A percentile compares a stretch with the other conserved stretches of the same genome.
phyloP scores from a whole-genome alignment of 1,140 invertebrate genomes.

The Ooceraea biroi region DNA sequence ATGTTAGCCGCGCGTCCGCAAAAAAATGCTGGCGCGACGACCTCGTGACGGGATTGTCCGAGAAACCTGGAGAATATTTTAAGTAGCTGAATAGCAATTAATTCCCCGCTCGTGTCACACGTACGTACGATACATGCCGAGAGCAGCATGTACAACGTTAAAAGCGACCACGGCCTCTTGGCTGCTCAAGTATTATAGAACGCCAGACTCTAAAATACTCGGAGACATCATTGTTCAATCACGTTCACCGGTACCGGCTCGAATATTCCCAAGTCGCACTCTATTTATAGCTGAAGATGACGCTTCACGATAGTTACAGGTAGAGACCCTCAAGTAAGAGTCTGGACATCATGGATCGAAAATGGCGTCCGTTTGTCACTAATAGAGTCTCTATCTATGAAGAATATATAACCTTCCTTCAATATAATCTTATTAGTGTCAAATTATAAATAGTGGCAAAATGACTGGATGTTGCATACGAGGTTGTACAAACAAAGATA shows the following conservation, averaged over 20 bases:
- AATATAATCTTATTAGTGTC: no score
- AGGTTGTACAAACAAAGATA: no score
- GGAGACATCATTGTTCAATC: slow-evolving; percentile 82
- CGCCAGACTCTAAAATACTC: slow-evolving; percentile 60
- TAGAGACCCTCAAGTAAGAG: no score
- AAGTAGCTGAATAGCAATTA: slow-evolving; percentile 48
- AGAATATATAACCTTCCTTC: no score
- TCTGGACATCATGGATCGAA: no score
- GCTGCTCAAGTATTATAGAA: slow-evolving; percentile 64
- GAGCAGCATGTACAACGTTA: slow-evolving; percentile 38
- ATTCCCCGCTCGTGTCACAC: slow-evolving; percentile 32
- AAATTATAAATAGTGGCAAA: no score
- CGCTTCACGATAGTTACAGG: slow-evolving; percentile 49
- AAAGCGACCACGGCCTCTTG: slow-evolving; percentile 64
- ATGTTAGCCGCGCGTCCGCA: not conserved
- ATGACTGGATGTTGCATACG: no score
- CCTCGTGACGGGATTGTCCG: slow-evolving; percentile 27
- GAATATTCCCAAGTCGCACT: slow-evolving; percentile 65
- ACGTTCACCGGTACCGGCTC: slow-evolving; percentile 77
- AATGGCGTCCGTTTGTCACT: no score
- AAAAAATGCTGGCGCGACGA: slow-evolving; percentile 21
- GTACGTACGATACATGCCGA: slow-evolving; percentile 19
- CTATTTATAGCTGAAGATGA: slow-evolving; percentile 68
- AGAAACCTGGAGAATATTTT: slow-evolving; percentile 42
- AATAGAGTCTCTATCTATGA: no score